Conservation (phyloP, 2,888 invertebrate genomes). For the Melinopterus prodromus region DNA sequence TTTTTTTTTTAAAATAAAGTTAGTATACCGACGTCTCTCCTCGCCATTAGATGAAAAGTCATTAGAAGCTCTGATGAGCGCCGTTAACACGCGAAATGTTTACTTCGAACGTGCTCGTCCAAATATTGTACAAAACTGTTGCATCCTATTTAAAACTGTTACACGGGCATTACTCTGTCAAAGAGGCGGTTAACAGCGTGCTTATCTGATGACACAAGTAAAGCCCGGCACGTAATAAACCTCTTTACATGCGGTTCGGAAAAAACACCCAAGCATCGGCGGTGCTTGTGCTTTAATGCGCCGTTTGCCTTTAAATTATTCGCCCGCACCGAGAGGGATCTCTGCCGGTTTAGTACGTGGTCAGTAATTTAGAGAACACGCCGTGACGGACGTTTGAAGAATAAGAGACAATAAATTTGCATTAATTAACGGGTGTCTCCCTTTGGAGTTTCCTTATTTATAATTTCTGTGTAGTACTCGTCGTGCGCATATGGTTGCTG, state of each 20-base stretch:
- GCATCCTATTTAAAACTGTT: constrained; percentile 45
- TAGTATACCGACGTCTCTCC: no score
- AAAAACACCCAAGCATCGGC: constrained; percentile 9
- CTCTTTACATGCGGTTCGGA: constrained; percentile 29
- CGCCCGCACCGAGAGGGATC: background rate
- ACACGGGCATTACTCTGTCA: constrained; percentile 47
- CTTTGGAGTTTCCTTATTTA: constrained; percentile 4
- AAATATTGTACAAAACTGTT: constrained; percentile 31
- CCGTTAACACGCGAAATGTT: no score
- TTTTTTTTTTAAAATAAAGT: no score
- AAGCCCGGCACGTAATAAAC: constrained; percentile 39
- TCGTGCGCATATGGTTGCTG: background rate
- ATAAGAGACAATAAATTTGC: background rate
- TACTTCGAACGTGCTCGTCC: constrained; percentile 4
- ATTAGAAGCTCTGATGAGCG: no score
- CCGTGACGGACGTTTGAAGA: background rate
- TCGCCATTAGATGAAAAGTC: no score
- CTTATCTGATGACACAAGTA: constrained; percentile 43
- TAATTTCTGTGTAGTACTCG: background rate
- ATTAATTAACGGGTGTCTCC: background rate
- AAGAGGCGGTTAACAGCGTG: constrained; percentile 45
- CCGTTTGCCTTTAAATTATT: background rate
- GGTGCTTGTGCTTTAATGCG: background rate
- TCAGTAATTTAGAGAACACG: background rate
- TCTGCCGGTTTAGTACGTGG: background rate